Evolutionary conservation across 1,140 invertebrate species (phyloP).

Genomic region (Drosophila watanabei): DNA sequence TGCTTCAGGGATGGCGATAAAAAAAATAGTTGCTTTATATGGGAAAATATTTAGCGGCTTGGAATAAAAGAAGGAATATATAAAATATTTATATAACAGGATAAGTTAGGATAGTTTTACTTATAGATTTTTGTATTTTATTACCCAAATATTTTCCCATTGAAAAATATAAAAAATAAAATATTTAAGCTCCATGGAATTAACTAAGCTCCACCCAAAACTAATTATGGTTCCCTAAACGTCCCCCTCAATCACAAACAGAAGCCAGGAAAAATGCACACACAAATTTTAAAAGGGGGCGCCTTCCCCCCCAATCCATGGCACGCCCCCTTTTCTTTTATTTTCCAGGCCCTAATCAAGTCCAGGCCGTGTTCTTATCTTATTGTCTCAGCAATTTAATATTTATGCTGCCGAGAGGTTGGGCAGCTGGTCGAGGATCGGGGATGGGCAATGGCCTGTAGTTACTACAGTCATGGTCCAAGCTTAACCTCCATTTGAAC

Average conservation of each 20-base stretch:
- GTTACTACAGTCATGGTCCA: conserved; percentile 49
- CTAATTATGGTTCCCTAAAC: conserved; percentile 18
- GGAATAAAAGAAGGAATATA: too few species aligned
- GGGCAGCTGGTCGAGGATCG: not conserved
- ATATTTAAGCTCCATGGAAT: conserved; percentile 1
- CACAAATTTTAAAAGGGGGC: conserved; percentile 26
- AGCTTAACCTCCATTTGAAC: conserved; percentile 70
- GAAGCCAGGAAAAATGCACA: not conserved
- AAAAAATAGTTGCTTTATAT: not conserved
- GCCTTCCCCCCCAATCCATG: conserved; percentile 1
- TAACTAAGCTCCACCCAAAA: not conserved
- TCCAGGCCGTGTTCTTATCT: conserved; percentile 50
- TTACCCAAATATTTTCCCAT: not conserved
- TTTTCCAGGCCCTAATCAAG: conserved; percentile 48
- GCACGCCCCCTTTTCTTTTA: conserved; percentile 48
- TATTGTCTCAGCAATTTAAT: conserved; percentile 59
- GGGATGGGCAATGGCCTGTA: not conserved
- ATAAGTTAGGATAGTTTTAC: too few species aligned
- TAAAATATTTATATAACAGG: not conserved
- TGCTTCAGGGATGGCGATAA: not conserved
- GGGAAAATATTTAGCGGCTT: not conserved
- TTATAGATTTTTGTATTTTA: not conserved
- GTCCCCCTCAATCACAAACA: conserved; percentile 11
- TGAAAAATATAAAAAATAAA: not conserved
- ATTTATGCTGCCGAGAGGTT: conserved; percentile 35